A percentile compares a stretch with the other conserved stretches of the same genome.
phyloP scores from a whole-genome alignment of 2,888 invertebrate genomes.

The Tupiocoris notatus region DNA sequence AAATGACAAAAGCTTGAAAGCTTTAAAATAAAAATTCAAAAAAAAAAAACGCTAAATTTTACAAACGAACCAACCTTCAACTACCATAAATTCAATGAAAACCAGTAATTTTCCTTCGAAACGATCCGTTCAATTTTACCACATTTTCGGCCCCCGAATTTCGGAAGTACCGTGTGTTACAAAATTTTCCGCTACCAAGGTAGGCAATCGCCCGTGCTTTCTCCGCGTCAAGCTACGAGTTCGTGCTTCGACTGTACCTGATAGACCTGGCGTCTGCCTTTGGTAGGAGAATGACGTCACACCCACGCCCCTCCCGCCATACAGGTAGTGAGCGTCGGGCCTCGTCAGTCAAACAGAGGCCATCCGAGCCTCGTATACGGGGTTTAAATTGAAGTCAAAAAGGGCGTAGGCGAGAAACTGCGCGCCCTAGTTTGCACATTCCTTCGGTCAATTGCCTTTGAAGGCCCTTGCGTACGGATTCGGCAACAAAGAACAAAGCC shows the following conservation, averaged over 20 bases:
- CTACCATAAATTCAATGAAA: too few species aligned
- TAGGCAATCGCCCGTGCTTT: too few species aligned
- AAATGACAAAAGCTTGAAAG: too few species aligned
- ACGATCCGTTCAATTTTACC: too few species aligned
- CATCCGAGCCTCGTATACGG: background rate
- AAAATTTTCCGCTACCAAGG: too few species aligned
- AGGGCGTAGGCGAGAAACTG: constrained; percentile 10
- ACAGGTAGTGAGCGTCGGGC: background rate
- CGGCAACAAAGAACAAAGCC: too few species aligned
- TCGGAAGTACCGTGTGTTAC: too few species aligned
- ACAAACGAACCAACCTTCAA: too few species aligned
- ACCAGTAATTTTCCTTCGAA: too few species aligned
- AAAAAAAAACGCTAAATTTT: too few species aligned
- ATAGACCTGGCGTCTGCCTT: background rate
- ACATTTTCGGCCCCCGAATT: too few species aligned
- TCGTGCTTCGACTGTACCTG: constrained; percentile 10
- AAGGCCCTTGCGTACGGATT: constrained; percentile 5
- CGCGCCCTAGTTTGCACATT: constrained; percentile 4
- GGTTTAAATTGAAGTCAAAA: background rate
- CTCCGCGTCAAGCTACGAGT: background rate
- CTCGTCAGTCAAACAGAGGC: constrained; percentile 1
- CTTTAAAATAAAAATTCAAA: too few species aligned
- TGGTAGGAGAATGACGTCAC: constrained; percentile 17
- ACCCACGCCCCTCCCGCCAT: background rate
- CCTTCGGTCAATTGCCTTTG: background rate